Evolutionary conservation across 37 sponge, comb jelly and placozoan species (phyloP), one percentile per base, ranked within the genome.

Genomic region (Cladorhizidae sp.): DNA sequence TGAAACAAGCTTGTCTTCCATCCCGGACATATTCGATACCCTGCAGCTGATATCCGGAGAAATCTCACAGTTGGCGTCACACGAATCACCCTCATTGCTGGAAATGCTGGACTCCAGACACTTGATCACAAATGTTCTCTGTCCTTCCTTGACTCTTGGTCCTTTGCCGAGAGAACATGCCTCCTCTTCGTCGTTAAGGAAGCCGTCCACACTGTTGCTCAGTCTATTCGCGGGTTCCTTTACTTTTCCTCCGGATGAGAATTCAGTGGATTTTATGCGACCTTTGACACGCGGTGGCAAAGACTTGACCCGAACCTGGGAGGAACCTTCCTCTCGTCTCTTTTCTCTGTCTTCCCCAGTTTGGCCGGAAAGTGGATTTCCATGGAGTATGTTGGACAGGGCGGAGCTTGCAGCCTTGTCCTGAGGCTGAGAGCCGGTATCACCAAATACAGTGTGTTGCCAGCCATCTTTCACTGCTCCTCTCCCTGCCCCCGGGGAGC

Each of bases 61-160:
- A 45, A 9, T 45, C 8, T 45, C 49, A 45, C 49, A 45, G 8
- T 45, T 45, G 49, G 9, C 9, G 49, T 45, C 49, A 45, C 49
- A 45, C 9, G 31, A 15, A 5, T 31, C 67, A 29, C 67, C 67
- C 5, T 65, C 67, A 17, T 14, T 35, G 11, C 67, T 65, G 18
- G 67, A 65, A 17, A 65, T 33, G 32, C 67, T 65, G 17, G 67
- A 65, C 31, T 65, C 67, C 31, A 65, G 31, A 31, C 33, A 65
- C 3, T 58, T 58, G 14, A 25, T 26, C 23, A 21, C 26, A 15
- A 32, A 32, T 32, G 2, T 29, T 11, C 35, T 31, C 31, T 15
- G 26, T 17, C 9, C 17, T 2, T 15, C 67, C 31, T 17, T 28
- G 7, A 32, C 17, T 14, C 12, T 3, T 31, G 33, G 7, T 31